Evolutionary conservation across 2,797 vertebrate species (phyloP).

Genomic region (Graptemys geographica): DNA sequence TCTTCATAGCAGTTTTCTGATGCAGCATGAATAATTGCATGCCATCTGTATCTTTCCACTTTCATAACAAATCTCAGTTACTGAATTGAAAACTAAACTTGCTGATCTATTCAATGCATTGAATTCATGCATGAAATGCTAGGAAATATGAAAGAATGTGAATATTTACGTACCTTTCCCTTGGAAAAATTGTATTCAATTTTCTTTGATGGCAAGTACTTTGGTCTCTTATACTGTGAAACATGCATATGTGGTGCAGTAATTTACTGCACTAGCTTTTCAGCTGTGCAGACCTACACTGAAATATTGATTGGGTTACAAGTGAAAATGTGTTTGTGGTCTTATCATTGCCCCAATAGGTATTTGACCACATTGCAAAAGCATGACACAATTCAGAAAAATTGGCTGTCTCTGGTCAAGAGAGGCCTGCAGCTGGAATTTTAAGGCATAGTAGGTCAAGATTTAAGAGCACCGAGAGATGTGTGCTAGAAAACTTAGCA

Average conservation of each 20-base stretch:
- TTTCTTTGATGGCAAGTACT: not conserved
- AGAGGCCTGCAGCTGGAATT: not conserved
- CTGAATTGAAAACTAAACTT: constrained; percentile 48
- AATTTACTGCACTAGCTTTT: not conserved
- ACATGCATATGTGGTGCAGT: not conserved
- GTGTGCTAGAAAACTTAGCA: not conserved
- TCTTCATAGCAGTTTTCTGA: constrained; percentile 49
- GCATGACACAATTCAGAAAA: not conserved
- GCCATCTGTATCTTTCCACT: constrained; percentile 49
- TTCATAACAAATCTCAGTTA: constrained; percentile 40
- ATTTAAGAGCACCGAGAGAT: not conserved
- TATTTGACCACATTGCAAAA: not conserved
- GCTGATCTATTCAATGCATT: constrained; percentile 30
- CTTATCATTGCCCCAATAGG: not conserved
- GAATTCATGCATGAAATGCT: constrained; percentile 26
- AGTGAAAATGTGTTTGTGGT: not conserved
- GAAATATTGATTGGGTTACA: not conserved
- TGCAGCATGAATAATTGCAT: constrained; percentile 62
- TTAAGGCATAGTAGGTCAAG: not conserved
- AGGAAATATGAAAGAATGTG: constrained; percentile 17
- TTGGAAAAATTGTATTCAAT: not conserved
- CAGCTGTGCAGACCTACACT: not conserved
- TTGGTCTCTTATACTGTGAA: not conserved
- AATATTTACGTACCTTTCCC: not conserved
- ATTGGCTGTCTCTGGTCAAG: not conserved